Percentiles rank a stretch among this genome's conserved stretches.
These are phyloP conservation scores for Brachypteracias leptosomus DNA, from an alignment of 2,113 vertebrate species.

Conservation along the genomic window DNA sequence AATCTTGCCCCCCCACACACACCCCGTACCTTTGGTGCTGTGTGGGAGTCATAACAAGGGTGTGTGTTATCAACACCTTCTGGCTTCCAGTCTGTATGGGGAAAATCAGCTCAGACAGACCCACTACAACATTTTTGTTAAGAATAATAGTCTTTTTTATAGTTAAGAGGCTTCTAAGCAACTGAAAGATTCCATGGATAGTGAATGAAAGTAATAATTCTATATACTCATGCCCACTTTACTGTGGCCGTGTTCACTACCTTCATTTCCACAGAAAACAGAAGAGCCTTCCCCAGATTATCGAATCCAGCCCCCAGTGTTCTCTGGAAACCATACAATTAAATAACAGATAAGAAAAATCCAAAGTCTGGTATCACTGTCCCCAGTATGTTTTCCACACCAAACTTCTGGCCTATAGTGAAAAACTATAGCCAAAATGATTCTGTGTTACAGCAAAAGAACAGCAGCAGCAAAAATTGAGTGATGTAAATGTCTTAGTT, in stretches of 20 bases:
- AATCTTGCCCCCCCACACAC: too few relatives aligned
- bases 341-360: background rate
- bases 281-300: background rate
- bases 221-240: background rate
- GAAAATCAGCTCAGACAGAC: too few relatives aligned
- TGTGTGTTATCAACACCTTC: too few relatives aligned
- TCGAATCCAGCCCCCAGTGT: background rate
- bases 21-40: too few relatives aligned
- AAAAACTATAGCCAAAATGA: background rate
- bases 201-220: background rate
- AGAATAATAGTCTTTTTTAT: background rate
- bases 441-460: background rate
- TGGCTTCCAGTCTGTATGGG: too few relatives aligned
- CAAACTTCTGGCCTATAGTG: background rate
- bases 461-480: background rate
- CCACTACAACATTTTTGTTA: too few relatives aligned
- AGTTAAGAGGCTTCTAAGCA: background rate
- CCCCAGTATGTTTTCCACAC: background rate
- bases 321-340: background rate
- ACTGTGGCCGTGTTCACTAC: background rate
- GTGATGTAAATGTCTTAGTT: background rate
- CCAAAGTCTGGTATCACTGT: background rate
- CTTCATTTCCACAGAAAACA: background rate
- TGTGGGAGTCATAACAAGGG: too few relatives aligned
- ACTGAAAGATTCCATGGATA: background rate